Evolutionary conservation across 2,113 vertebrate species (phyloP), one percentile per base, ranked within the genome.

Genomic region (Hemibagrus wyckioides): DNA sequence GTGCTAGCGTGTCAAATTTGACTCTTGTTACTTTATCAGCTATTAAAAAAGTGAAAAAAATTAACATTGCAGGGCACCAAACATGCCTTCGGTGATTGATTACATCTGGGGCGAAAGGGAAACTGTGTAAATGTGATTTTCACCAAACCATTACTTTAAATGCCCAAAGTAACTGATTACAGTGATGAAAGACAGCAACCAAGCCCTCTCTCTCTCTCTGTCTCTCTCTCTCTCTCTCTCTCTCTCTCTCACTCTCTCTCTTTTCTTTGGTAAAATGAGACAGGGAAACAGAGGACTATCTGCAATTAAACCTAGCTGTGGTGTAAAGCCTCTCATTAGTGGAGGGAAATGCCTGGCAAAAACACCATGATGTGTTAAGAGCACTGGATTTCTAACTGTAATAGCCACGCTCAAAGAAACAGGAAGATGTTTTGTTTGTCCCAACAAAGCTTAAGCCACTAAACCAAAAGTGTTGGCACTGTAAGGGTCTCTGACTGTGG

Each of bases 251-350:
- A 44, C 63, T 71, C 61, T 59, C 39, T 33, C 41, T 36, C 19
- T 63, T 11, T 89, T 76, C 30, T 85, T 86, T 65, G 28, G 61
- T 44, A 81, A 77, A 63, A 71, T 30, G 82, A 87, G 71, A 30
- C 63, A 59, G 76, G 88, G 59, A 88, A 86, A 84, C 59, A 80
- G 86, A 57, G 52, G 48, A 59, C 61, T 61, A 76, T 85, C 71
- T 83, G 65, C 87, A 90, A 92, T 92, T 89, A 90, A 90, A 89
- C 28, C 57, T 86, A 90, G 89, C 85, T 88, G 88, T 50, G 76
- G 81, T 84, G 71, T 80, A 75, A 76, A 54, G 59, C 67, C 81
- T 36, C 71, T 85, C 89, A 89, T 89, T 87, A 90, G 83, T 30
- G 54, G 25, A 69, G 75, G 67, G 87, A 67, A 84, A 56, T 81